A percentile compares a stretch with the other conserved stretches of the same genome.
Conservation (phyloP, 2,888 invertebrate species). For the Tipula unca region DNA sequence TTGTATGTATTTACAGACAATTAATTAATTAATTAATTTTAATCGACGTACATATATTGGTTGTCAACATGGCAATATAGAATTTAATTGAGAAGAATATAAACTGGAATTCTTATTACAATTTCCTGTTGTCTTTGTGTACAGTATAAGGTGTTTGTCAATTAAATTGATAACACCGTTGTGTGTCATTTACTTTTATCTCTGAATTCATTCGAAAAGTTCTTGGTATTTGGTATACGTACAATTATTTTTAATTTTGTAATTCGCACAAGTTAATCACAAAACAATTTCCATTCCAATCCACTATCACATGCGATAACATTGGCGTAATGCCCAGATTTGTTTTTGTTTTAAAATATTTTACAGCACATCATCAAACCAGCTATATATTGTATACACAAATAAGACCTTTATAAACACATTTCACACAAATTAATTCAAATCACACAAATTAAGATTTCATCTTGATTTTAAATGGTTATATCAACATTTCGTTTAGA, state of each 20-base stretch:
- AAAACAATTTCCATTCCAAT: background rate
- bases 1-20: background rate
- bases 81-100: background rate
- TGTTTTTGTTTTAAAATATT: background rate
- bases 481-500: background rate
- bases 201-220: background rate
- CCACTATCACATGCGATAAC: background rate
- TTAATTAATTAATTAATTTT: background rate
- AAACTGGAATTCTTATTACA: background rate
- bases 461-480: background rate
- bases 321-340: background rate
- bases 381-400: background rate
- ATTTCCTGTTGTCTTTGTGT: background rate
- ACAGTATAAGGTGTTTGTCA: background rate
- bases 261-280: background rate
- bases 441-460: background rate
- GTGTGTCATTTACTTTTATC: background rate
- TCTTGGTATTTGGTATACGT: background rate
- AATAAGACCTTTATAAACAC: background rate
- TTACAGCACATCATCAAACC: background rate
- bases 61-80: background rate
- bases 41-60: background rate
- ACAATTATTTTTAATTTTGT: background rate
- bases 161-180: background rate
- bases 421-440: background rate